phyloP scores from a whole-genome alignment of 2,888 invertebrate genomes.

The Lampropteryx suffumata region DNA sequence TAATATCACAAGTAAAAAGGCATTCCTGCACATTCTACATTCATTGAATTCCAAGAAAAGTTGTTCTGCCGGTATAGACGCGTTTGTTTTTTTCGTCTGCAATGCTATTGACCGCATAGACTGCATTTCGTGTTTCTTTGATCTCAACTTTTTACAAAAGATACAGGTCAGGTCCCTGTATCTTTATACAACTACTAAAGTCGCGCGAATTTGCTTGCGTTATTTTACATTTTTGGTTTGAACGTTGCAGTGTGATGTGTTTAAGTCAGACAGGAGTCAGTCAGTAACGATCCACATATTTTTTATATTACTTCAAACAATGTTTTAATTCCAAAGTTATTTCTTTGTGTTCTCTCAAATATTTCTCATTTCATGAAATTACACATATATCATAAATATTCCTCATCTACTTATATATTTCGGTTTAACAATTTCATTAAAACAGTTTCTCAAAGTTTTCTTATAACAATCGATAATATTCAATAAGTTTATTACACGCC shows the following conservation, averaged over 20 bases:
- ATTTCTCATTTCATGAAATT: too few species aligned
- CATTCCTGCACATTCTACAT: conserved; percentile 4
- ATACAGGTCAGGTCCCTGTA: too few species aligned
- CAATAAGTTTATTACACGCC: conserved; percentile 36
- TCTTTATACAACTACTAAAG: too few species aligned
- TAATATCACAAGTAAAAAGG: neutral
- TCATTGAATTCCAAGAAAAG: conserved; percentile 17
- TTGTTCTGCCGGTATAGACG: conserved; percentile 6
- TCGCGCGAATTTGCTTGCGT: too few species aligned
- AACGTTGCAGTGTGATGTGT: too few species aligned
- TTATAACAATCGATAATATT: conserved; percentile 17
- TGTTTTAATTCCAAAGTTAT: too few species aligned
- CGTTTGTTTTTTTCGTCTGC: conserved; percentile 3
- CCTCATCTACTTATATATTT: neutral
- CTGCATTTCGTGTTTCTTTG: conserved; percentile 5
- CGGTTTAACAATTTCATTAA: neutral
- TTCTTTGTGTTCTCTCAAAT: too few species aligned
- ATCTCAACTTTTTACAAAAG: neutral
- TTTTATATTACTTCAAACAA: too few species aligned
- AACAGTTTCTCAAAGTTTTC: neutral
- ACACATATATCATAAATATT: neutral
- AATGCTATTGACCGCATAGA: conserved; percentile 8
- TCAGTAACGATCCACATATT: too few species aligned
- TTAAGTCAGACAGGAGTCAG: too few species aligned
- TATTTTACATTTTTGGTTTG: too few species aligned